Percentiles rank a stretch among this genome's conserved stretches.
Conservation (phyloP, 2,797 vertebrate species). For the Todus mexicanus region DNA sequence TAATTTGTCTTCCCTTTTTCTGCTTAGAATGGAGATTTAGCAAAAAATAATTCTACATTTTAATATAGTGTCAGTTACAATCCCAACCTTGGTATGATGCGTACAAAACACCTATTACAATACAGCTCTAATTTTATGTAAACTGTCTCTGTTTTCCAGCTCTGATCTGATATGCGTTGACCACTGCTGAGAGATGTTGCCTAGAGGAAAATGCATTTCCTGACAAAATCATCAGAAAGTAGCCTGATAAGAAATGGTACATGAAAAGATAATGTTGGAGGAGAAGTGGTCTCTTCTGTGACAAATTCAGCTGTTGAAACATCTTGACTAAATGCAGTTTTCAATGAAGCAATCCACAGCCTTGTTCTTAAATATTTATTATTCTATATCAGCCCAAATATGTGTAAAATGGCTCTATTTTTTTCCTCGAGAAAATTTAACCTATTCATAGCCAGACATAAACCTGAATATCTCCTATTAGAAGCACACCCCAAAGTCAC, state of each 20-base stretch:
- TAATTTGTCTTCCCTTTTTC: background rate
- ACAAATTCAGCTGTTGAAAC: slow-evolving; percentile 39
- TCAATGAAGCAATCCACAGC: slow-evolving; percentile 16
- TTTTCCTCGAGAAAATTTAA: slow-evolving; percentile 15
- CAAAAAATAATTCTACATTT: background rate
- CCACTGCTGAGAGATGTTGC: slow-evolving; percentile 16
- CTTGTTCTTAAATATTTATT: slow-evolving; percentile 45
- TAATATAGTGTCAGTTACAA: background rate
- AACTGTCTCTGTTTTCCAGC: background rate
- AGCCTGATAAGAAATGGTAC: slow-evolving; percentile 30
- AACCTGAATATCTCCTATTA: slow-evolving; percentile 31
- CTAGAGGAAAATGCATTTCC: slow-evolving; percentile 28
- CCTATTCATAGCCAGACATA: slow-evolving; percentile 5
- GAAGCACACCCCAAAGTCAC: background rate
- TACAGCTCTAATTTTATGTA: slow-evolving; percentile 20
- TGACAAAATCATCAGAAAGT: slow-evolving; percentile 37
- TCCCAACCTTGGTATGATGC: background rate
- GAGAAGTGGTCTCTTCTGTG: slow-evolving; percentile 1
- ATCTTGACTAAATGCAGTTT: slow-evolving; percentile 39
- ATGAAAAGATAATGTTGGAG: slow-evolving; percentile 5
- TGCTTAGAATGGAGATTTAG: background rate
- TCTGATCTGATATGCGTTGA: slow-evolving; percentile 40
- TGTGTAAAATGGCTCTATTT: background rate
- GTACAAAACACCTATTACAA: background rate
- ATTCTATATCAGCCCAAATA: background rate